These are phyloP conservation scores for Hepsetus odoe DNA, from an alignment of 2,113 vertebrate genomes.

Conservation along the genomic window DNA sequence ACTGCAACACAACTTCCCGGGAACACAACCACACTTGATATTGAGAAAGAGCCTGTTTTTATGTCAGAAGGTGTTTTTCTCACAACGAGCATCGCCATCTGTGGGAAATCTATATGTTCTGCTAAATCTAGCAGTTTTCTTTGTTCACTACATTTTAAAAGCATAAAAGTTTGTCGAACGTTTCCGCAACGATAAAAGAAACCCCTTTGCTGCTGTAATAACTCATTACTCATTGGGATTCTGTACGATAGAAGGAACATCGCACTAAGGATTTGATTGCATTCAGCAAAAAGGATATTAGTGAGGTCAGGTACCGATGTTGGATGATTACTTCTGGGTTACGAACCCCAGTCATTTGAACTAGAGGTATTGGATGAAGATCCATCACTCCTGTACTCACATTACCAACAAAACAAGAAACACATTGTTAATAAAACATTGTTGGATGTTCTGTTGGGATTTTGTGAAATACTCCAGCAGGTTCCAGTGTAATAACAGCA, in stretches of 20 bases:
- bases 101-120: too few relatives aligned
- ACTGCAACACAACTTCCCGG: too few relatives aligned
- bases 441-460: not conserved
- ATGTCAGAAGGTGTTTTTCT: too few relatives aligned
- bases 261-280: not conserved
- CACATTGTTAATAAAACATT: not conserved
- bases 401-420: not conserved
- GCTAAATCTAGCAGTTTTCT: too few relatives aligned
- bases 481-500: not conserved
- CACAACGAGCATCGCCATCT: too few relatives aligned
- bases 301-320: not conserved
- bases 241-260: not conserved
- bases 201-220: not conserved
- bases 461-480: not conserved
- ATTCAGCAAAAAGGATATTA: not conserved
- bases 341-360: not conserved
- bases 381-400: not conserved
- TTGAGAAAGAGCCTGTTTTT: too few relatives aligned
- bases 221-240: not conserved
- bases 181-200: too few relatives aligned
- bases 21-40: too few relatives aligned
- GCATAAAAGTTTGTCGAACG: too few relatives aligned
- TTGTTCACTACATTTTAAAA: too few relatives aligned
- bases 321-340: not conserved
- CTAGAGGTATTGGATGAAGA: not conserved